A percentile compares a stretch with the other conserved stretches of the same genome.
These are phyloP conservation scores for Cygnus atratus DNA, from an alignment of 2,113 vertebrate species.

Conservation along the genomic window DNA sequence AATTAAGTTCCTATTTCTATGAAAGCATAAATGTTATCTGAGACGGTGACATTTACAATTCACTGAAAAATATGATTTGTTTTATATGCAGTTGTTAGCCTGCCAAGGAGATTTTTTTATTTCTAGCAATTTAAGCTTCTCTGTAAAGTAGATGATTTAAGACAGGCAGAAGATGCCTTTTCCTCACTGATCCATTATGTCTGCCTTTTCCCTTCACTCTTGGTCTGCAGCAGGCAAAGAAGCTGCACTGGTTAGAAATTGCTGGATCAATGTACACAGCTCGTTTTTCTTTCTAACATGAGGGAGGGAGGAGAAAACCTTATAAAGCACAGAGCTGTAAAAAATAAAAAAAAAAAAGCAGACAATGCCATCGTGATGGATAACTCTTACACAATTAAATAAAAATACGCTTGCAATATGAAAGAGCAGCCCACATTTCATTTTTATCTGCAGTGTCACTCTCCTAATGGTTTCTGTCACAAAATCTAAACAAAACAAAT, in stretches of 20 bases:
- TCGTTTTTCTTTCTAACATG: slow-evolving; percentile 61
- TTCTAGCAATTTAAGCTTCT: slow-evolving; percentile 63
- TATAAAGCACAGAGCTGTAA: background rate
- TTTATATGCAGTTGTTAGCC: slow-evolving; percentile 52
- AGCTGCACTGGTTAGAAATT: slow-evolving; percentile 10
- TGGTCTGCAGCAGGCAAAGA: background rate
- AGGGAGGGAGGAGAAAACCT: slow-evolving; percentile 26
- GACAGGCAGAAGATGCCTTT: slow-evolving; percentile 66
- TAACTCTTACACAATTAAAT: slow-evolving; percentile 53
- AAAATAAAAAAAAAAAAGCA: background rate
- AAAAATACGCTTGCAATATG: background rate
- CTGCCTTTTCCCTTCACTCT: slow-evolving; percentile 45
- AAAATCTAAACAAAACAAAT: slow-evolving; percentile 57
- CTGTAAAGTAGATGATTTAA: slow-evolving; percentile 64
- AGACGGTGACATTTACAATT: slow-evolving; percentile 35
- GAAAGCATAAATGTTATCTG: slow-evolving; percentile 52
- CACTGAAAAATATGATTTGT: slow-evolving; percentile 39
- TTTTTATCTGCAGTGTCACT: slow-evolving; percentile 57
- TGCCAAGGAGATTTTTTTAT: slow-evolving; percentile 55
- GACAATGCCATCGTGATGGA: slow-evolving; percentile 26
- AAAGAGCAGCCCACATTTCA: background rate
- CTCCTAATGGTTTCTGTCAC: slow-evolving; percentile 63
- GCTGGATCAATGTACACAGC: slow-evolving; percentile 34
- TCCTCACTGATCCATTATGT: slow-evolving; percentile 58
- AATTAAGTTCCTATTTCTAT: slow-evolving; percentile 44